Evolutionary conservation across 1,140 invertebrate genomes (phyloP).

Genomic region (Calephelis nemesis): DNA sequence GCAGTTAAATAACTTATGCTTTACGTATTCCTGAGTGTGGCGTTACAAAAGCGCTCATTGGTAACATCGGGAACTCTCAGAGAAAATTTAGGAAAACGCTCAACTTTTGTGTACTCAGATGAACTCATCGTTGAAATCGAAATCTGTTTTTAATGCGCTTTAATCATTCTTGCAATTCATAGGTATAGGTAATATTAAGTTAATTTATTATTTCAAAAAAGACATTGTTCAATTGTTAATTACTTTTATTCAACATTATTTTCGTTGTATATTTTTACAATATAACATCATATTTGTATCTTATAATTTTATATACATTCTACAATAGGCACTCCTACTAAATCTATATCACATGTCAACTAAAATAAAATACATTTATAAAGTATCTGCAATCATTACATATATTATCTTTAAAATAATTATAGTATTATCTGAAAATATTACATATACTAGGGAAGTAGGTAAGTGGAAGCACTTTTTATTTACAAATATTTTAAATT

Average conservation of each 20-base stretch:
- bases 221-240: not conserved
- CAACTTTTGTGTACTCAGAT: too few species aligned
- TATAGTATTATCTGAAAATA: conserved; percentile 4
- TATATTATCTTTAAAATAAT: conserved; percentile 23
- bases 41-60: too few species aligned
- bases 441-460: conserved; percentile 18
- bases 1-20: too few species aligned
- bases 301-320: conserved; percentile 33
- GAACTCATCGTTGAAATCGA: too few species aligned
- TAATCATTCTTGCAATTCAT: too few species aligned
- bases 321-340: conserved; percentile 61
- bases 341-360: conserved; percentile 68
- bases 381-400: conserved; percentile 19
- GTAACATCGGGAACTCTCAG: too few species aligned
- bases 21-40: too few species aligned
- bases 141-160: too few species aligned
- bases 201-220: conserved; percentile 25
- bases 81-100: too few species aligned
- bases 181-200: too few species aligned
- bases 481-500: too few species aligned
- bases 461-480: conserved; percentile 26
- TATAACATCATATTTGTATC: conserved; percentile 19
- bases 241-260: conserved; percentile 12
- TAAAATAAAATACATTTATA: conserved; percentile 36
- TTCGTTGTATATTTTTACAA: conserved; percentile 8